phyloP scores from a whole-genome alignment of 1,140 invertebrate genomes.

The Aleiodes sp. region DNA sequence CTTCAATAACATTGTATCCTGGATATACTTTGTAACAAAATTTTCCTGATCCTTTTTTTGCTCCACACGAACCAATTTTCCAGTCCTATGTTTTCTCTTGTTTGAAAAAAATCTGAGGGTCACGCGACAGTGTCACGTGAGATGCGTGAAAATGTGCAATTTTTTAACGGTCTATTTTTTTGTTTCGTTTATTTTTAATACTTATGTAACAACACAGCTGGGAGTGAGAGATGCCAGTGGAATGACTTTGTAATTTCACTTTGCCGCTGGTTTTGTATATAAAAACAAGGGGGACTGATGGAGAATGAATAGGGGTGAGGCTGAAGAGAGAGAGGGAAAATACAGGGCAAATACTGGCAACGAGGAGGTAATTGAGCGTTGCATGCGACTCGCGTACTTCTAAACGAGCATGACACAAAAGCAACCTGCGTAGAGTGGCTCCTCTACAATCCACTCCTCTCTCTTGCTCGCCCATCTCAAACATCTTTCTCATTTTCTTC shows the following conservation, averaged over 20 bases:
- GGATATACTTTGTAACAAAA: not conserved
- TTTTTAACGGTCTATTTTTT: no score
- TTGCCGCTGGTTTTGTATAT: not conserved
- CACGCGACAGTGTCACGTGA: not conserved
- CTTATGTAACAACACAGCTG: not conserved
- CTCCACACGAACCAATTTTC: not conserved
- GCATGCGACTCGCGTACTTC: slow-evolving; percentile 25
- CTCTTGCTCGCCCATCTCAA: not conserved
- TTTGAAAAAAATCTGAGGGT: not conserved
- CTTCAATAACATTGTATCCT: not conserved
- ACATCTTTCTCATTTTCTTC: not conserved
- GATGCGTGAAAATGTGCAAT: not conserved
- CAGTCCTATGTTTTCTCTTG: not conserved
- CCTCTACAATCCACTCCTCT: not conserved
- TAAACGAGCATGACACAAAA: slow-evolving; percentile 31
- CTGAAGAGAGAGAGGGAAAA: not conserved
- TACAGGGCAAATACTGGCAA: slow-evolving; percentile 21
- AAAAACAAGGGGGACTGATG: not conserved
- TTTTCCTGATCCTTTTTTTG: not conserved
- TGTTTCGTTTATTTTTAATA: not conserved
- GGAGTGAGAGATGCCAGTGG: not conserved
- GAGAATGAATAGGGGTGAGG: not conserved
- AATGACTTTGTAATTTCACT: slow-evolving; percentile 29
- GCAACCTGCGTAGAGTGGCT: slow-evolving; percentile 12
- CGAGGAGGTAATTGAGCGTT: slow-evolving; percentile 33